Base-by-base conservation (phyloP, 2,797 vertebrate species). In the Artibeus jamaicensis region DNA sequence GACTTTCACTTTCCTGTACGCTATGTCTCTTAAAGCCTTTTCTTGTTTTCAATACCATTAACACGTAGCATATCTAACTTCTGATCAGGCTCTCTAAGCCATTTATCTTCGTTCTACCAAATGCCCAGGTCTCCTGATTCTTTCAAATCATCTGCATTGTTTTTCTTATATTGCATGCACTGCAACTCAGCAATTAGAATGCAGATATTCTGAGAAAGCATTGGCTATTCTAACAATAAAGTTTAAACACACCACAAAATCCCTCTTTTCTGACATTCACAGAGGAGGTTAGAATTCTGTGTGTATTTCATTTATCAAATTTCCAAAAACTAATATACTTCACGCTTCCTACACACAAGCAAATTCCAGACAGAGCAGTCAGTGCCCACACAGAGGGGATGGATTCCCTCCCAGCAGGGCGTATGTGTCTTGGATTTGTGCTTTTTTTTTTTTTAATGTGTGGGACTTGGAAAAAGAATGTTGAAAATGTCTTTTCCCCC, bases 381-480 rank as follows among this genome's bases (percentile, higher is more conserved):
- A 97, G 91, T 29, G 86, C 95, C 95, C 92, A 92, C 96, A 89
- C 83, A 26, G 44, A 50, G 65, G 74, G 73, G 39, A 94, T 76
- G 67, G 95, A 94, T 94, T 96, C 97, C 93, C 96, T 96, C 97
- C 91, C 96, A 96, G 94, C 86, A 88, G 95, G 96, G 91, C 92
- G 42, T 65, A 87, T 89, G 70, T 95, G 84, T 94, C 96, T 91
- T 93, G 93, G 89, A 91, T 37, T 62, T 92, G 89, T 65, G 65
- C 42, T 53, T 15, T 65, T 83, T 65, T 86, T 93, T n/a, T 83
- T 67, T 89, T 93, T 94, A 74, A 95, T 82, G 83, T 96, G 96
- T 97, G 97, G 94, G 96, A 68, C 95, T 96, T 97, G 89, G 89
- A 84, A 96, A 93, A 96, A 97, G 96, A 97, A 96, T 93, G 89